Conservation (phyloP, 1,140 invertebrate species). For the Rhagoletis pomonella region DNA sequence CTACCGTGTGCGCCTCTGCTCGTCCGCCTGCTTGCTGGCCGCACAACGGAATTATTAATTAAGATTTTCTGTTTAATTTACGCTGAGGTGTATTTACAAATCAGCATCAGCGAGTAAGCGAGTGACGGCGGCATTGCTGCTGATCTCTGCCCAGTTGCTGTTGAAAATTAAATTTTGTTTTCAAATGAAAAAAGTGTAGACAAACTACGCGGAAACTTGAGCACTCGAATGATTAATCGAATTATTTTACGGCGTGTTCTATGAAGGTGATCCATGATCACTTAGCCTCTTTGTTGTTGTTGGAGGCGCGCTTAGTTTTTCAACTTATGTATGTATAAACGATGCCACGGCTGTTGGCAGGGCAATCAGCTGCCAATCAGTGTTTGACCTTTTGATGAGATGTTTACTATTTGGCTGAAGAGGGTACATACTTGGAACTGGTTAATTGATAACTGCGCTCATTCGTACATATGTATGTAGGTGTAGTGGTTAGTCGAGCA, state of each 20-base stretch:
- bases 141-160: neutral
- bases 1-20: slow-evolving; percentile 1
- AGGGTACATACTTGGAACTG: neutral
- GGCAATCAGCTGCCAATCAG: neutral
- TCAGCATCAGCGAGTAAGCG: neutral
- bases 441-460: neutral
- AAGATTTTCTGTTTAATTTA: slow-evolving; percentile 45
- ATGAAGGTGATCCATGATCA: neutral
- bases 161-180: neutral
- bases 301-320: neutral
- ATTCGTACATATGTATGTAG: neutral
- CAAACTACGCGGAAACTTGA: neutral
- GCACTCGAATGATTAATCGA: slow-evolving; percentile 33
- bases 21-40: neutral
- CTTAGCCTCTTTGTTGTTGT: neutral
- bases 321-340: neutral
- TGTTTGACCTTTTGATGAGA: slow-evolving; percentile 17
- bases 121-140: neutral
- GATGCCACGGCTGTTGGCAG: neutral
- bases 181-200: neutral
- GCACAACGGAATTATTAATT: slow-evolving; percentile 31
- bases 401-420: neutral
- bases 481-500: too few species aligned
- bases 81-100: slow-evolving; percentile 26
- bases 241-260: slow-evolving; percentile 28